These are phyloP conservation scores for Dipodomys ordii DNA, from an alignment of 2,113 vertebrate species.

Conservation along the genomic window DNA sequence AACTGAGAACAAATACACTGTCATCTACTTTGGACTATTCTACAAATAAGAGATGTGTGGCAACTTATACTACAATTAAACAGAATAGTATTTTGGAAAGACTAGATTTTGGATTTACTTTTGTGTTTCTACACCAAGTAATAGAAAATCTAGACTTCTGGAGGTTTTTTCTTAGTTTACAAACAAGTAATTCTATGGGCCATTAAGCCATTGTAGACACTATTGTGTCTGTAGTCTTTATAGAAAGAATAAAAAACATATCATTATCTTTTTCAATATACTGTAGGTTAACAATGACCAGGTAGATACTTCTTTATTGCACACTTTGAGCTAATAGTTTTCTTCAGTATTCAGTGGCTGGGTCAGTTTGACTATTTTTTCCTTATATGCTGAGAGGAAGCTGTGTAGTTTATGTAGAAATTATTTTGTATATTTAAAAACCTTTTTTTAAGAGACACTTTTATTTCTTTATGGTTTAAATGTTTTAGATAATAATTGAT, in stretches of 20 bases:
- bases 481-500: background rate
- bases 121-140: background rate
- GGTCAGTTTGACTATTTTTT: background rate
- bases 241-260: background rate
- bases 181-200: background rate
- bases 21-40: constrained; percentile 20
- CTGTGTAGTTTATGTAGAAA: background rate
- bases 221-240: background rate
- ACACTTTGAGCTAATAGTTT: background rate
- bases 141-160: constrained; percentile 24
- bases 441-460: background rate
- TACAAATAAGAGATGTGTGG: background rate
- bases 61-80: background rate
- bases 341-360: background rate
- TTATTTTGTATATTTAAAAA: background rate
- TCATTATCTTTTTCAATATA: background rate
- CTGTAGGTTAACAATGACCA: background rate
- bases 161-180: background rate
- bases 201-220: background rate
- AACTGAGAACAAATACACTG: constrained; percentile 3
- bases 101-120: background rate
- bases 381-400: background rate
- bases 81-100: background rate
- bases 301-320: background rate
- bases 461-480: background rate